Conservation (phyloP, 2,888 invertebrate genomes). For the Hofmannophila pseudospretella region DNA sequence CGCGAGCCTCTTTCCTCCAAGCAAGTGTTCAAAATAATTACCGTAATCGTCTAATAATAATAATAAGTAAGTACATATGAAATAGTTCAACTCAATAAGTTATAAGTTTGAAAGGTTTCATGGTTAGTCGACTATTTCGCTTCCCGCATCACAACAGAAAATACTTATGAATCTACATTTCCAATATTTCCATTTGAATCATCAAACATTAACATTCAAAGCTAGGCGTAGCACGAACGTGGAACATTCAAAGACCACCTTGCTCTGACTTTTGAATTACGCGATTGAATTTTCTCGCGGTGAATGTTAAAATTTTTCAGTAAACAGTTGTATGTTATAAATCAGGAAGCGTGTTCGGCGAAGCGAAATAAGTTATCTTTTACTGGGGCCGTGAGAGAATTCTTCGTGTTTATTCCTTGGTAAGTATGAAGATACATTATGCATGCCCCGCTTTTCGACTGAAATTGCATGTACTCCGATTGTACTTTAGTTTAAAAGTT, state of each 20-base stretch:
- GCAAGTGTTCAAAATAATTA: too few species aligned
- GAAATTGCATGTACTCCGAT: background rate
- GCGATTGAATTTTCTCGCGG: constrained; percentile 1
- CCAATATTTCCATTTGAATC: background rate
- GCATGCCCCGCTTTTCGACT: constrained; percentile 8
- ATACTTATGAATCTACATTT: too few species aligned
- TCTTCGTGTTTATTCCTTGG: background rate
- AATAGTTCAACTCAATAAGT: too few species aligned
- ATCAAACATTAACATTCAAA: background rate
- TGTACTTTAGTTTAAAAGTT: too few species aligned
- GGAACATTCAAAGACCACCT: too few species aligned
- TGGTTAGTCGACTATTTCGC: too few species aligned
- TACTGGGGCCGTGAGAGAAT: background rate
- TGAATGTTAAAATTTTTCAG: background rate
- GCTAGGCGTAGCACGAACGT: too few species aligned
- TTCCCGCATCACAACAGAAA: too few species aligned
- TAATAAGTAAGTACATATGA: too few species aligned
- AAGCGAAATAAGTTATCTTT: constrained; percentile 10
- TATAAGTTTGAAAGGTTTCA: too few species aligned
- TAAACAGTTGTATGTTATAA: constrained; percentile 6
- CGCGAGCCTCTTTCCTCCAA: too few species aligned
- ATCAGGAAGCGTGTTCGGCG: constrained; percentile 7
- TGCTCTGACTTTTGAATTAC: background rate
- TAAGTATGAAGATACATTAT: constrained; percentile 4
- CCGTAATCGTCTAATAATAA: too few species aligned